A percentile compares a stretch with the other conserved stretches of the same genome.
phyloP scores from a whole-genome alignment of 2,113 vertebrate genomes.

The Colius striatus region DNA sequence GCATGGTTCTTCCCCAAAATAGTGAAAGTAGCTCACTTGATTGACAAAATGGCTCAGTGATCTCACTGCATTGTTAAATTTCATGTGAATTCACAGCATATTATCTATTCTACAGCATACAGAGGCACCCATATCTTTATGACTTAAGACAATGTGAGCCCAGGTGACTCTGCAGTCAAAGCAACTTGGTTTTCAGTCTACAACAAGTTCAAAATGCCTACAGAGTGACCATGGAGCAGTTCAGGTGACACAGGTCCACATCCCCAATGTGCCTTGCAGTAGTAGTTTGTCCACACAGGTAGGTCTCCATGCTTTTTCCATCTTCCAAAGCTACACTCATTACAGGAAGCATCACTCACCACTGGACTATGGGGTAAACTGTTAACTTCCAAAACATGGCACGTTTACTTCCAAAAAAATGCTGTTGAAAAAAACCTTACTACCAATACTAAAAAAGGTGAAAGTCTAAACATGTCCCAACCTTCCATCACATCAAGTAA shows the following conservation, averaged over 20 bases:
- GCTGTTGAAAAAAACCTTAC: neutral
- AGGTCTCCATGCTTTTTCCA: neutral
- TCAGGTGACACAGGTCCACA: neutral
- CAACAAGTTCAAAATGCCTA: neutral
- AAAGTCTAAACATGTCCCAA: neutral
- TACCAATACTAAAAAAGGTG: neutral
- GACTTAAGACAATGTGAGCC: neutral
- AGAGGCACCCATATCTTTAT: neutral
- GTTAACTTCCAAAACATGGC: neutral
- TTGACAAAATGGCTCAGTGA: neutral
- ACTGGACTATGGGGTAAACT: neutral
- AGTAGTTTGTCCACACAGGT: neutral
- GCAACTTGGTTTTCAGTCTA: neutral
- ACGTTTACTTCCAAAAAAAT: neutral
- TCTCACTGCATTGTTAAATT: neutral
- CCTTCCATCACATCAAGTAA: neutral
- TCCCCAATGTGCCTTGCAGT: neutral
- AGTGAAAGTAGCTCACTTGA: neutral
- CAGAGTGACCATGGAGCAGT: neutral
- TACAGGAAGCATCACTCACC: neutral
- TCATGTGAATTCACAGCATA: neutral
- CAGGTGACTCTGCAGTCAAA: neutral
- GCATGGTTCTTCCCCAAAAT: neutral
- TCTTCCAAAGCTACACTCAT: neutral
- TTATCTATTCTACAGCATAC: fast-evolving